Conservation (phyloP, 2,113 vertebrate genomes). For the Heptranchias perlo region DNA sequence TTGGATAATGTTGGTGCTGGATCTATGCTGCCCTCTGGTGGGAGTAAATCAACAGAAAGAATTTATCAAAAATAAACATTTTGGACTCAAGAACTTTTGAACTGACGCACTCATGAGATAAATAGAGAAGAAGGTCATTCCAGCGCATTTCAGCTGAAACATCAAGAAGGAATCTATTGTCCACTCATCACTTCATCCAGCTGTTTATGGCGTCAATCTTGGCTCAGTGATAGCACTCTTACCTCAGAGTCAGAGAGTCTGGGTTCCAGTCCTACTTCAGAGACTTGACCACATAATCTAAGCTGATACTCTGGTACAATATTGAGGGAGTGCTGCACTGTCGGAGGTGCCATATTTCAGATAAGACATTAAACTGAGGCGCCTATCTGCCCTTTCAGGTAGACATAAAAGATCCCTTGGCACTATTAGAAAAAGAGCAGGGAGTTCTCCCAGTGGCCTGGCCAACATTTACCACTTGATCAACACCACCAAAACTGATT, state of each 20-base stretch:
- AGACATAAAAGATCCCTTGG: neutral
- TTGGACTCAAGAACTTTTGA: neutral
- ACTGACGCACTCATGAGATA: neutral
- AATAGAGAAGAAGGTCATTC: neutral
- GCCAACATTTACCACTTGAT: neutral
- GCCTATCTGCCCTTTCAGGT: neutral
- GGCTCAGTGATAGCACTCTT: neutral
- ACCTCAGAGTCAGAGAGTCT: neutral
- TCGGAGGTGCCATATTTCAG: neutral
- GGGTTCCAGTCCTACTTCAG: neutral
- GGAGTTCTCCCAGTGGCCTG: neutral
- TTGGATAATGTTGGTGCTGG: neutral
- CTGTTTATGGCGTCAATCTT: neutral
- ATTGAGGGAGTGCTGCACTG: neutral
- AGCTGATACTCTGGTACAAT: neutral
- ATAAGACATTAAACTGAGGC: neutral
- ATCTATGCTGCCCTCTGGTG: conserved; percentile 7
- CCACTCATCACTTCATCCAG: neutral
- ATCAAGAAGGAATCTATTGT: too few relatives aligned
- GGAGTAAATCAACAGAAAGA: neutral
- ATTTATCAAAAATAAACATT: neutral
- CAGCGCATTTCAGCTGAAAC: neutral
- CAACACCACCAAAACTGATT: neutral
- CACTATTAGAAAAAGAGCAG: neutral
- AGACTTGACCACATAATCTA: neutral